These are phyloP conservation scores for Tetanocera ferruginea DNA, from an alignment of 2,888 invertebrate species.

Conservation along the genomic window DNA sequence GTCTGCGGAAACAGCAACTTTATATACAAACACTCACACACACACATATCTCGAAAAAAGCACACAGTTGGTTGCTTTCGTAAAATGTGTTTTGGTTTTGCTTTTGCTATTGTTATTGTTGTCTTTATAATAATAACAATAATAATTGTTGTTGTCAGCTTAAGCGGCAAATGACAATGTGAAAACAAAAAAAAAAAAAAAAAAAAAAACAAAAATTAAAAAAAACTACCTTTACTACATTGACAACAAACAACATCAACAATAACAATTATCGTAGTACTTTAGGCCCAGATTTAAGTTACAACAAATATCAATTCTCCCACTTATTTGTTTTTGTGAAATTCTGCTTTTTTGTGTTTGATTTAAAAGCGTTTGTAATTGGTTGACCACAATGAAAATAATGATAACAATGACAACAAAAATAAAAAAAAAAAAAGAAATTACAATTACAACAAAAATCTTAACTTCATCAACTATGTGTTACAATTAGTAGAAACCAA, in stretches of 20 bases:
- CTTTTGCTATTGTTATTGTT: constrained; percentile 8
- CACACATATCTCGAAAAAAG: background rate
- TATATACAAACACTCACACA: background rate
- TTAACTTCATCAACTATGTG: background rate
- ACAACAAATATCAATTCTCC: background rate
- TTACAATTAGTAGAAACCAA: too few relatives aligned
- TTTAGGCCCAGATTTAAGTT: background rate
- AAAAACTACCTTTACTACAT: too few relatives aligned
- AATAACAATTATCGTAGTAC: background rate
- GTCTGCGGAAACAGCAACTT: too few relatives aligned
- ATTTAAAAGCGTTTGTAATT: background rate
- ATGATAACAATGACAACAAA: background rate
- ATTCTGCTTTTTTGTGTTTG: background rate
- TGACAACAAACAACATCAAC: background rate
- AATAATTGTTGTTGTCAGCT: background rate
- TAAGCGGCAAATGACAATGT: background rate
- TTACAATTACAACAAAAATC: background rate
- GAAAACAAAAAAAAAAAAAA: background rate
- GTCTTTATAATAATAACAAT: background rate
- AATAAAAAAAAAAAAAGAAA: too few relatives aligned
- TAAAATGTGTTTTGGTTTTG: background rate
- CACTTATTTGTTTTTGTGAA: too few relatives aligned
- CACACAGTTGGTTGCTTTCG: constrained; percentile 3
- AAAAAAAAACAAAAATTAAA: background rate
- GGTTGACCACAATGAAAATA: background rate